Evolutionary conservation across 2,888 invertebrate genomes (phyloP), one percentile per base, ranked within the genome.

Genomic region (Baronia brevicornis): DNA sequence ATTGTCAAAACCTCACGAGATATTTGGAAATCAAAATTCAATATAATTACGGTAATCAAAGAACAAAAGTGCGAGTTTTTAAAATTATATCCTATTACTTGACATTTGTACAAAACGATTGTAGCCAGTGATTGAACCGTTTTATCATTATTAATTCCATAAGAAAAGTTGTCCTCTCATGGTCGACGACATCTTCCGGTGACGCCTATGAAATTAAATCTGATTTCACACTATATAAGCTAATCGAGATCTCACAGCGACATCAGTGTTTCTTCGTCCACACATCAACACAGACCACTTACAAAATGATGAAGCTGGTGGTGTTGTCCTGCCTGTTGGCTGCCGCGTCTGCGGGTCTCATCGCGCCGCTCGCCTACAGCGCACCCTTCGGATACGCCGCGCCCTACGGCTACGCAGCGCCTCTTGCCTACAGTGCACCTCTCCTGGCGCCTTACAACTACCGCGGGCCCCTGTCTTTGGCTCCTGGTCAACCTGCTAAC

Each of bases 271-370:
- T 51, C 44, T 53, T 44, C 56, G 47, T 48, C 28, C 48, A 59
- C 49, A 54, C 48, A 55, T 32, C 67, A 73, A 75, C 75, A 79
- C 79, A 80, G 78, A 77, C 79, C 77, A 66, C 58, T 60, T 43
- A 52, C 67, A 77, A 54, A 48, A 84, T 84, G 84, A 61, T 82
- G 66, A 82, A 82, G 60, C 66, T 84, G 84, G 86, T 87, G 84
- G 87, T 87, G 69, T 86, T 89, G 78, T 87, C 85, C 59, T 88
- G 88, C 73, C 60, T 89, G 52, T 48, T 89, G 66, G 87, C 88
- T 45, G 72, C 86, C 46, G 87, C 80, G 46, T 75, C 80, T 38
- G 87, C 88, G 10, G 40, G 54, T 20, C 44, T 48, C 10, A 58
- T 33, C 63, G 86, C 87, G 44, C 68, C 86, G 43, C 28, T 33